These are phyloP conservation scores for Plecotus auritus DNA, from an alignment of 2,113 vertebrate genomes.

Conservation along the genomic window DNA sequence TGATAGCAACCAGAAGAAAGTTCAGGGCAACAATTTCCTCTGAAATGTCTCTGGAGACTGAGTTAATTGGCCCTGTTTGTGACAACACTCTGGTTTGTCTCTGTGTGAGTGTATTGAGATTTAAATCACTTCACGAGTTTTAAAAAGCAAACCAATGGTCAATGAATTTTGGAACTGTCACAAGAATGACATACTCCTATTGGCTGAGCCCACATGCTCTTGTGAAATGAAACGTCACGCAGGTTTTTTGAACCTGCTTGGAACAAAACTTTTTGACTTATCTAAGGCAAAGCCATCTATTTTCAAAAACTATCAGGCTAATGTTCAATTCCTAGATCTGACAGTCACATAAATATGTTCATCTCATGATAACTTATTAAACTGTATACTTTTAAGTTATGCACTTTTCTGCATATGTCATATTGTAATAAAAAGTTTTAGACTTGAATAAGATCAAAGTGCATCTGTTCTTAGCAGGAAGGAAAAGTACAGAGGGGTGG, in stretches of 20 bases:
- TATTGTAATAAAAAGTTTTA: neutral
- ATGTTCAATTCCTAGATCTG: neutral
- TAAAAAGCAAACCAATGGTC: neutral
- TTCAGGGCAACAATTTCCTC: neutral
- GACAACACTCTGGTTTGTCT: neutral
- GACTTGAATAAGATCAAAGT: neutral
- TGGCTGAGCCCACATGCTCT: neutral
- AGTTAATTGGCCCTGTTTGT: neutral
- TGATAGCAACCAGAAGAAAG: neutral
- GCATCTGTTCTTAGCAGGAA: neutral
- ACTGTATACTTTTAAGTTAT: neutral
- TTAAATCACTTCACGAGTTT: neutral
- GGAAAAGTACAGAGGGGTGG: neutral
- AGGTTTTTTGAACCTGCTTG: neutral
- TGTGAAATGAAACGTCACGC: neutral
- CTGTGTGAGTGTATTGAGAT: neutral
- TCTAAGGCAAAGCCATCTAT: neutral
- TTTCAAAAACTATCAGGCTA: neutral
- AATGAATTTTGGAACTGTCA: slow-evolving; percentile 21
- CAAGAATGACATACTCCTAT: neutral
- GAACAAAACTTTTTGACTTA: slow-evolving; percentile 15
- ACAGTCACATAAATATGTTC: neutral
- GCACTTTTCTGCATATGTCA: neutral
- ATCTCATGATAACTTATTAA: neutral
- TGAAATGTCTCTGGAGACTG: neutral